Base-by-base conservation (phyloP, 1,140 invertebrate species). In the Ostrea denselamellosa region DNA sequence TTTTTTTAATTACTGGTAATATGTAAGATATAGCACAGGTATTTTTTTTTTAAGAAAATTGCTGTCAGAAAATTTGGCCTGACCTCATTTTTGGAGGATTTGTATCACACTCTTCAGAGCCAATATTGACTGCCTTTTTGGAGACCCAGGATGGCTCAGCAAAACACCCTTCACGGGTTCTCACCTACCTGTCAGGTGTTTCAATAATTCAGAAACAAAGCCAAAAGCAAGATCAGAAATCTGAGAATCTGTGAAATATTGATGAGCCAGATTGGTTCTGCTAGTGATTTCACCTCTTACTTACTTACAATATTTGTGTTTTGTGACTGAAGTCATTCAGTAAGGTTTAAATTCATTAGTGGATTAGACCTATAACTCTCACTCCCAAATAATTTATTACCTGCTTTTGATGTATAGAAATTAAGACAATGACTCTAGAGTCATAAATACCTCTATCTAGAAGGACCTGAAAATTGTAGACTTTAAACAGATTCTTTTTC, bases 171-270 rank as follows among this genome's bases (percentile, higher is more conserved):
- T 7, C 28, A 34, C 12, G 9, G 25, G 25, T 25, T 77, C 28
- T 77, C 68, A 28, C 28, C 68, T 77, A 77, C 68, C 68, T 77
- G 68, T 25, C 68, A 77, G 22, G 25, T 77, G 68, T 28, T 77
- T 77, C 25, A 77, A 77, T 77, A 77, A 77, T 77, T 77, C 68
- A 77, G 0, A 25, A 77, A 28, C 68, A 77, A 77, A 77, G 28
- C 25, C 68, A 77, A 34, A 25, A 62, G 28, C 22, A 77, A 14
- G 68, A 77, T 77, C 22, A 77, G 68, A 77, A 77, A 77, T 77
- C 68, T 77, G 68, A 77, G 68, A 77, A 77, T 77, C 68, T 34
- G 28, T 77, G 68, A 77, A 77, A 77, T 77, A 77, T 77, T 77
- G 10, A 77, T 77, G 68, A 77, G 28, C 10, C 14, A 34, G 68